Evolutionary conservation across 2,797 vertebrate species (phyloP), one percentile per base, ranked within the genome.

Genomic region (Falco cherrug): DNA sequence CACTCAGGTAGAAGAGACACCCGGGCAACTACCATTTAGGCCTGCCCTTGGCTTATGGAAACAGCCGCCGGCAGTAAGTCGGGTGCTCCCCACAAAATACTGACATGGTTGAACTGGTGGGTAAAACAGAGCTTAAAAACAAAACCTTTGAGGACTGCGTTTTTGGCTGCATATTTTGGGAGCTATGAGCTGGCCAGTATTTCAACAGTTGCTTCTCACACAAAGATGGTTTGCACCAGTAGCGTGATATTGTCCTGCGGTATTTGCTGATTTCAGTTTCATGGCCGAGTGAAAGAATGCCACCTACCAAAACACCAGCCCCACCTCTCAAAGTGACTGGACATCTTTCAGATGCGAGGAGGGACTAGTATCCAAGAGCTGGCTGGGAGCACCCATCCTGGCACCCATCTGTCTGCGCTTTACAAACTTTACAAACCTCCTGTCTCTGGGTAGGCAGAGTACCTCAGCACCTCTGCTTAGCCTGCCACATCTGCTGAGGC

Each of bases 101-200:
- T 29, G 47, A 39, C 41, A 35, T 6, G 48, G 59, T 4, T 73
- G 47, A 92, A 90, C 31, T 5, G 29, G 21, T n/a, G 16, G 29
- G 69, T 83, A 82, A 91, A 85, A 83, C 37, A 78, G 93, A 86
- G 57, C 48, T 74, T 65, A 68, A 75, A 86, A 94, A 29, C 33
- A 87, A 93, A 68, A 43, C 11, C 67, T 87, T 16, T 20, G 35
- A 74, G 50, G 10, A 9, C 60, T 47, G 22, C 31, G 39, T n/a
- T 90, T 92, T 87, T 67, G 18, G 22, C 51, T 41, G 26, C 10
- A 21, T 90, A 61, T 70, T 89, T 50, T 33, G 61, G 20, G 43
- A 29, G 65, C 39, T 51, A 16, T 2, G 43, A 64, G 25, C 51
- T 35, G 9, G 65, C 19, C 76, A 16, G 84, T 41, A 47, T 39